Evolutionary conservation across 2,888 invertebrate genomes (phyloP).

Genomic region (Poecilus cupreus): DNA sequence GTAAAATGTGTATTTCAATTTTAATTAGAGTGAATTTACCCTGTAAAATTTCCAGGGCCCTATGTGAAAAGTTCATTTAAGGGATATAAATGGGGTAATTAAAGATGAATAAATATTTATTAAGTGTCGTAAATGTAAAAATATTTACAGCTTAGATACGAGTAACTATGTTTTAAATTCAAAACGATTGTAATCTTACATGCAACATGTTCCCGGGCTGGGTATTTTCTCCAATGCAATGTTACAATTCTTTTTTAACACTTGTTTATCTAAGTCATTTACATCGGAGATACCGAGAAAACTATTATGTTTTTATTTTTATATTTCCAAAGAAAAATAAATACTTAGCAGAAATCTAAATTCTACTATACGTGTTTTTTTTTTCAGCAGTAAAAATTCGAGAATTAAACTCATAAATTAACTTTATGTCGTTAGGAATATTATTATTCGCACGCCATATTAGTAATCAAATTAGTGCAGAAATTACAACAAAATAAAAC

Average conservation of each 20-base stretch:
- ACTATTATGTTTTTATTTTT: no score
- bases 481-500: no score
- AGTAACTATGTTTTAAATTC: slow-evolving; percentile 22
- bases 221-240: not conserved
- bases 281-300: no score
- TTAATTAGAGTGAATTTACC: slow-evolving; percentile 39
- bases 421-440: no score
- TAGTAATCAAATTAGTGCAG: no score
- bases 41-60: not conserved
- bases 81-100: slow-evolving; percentile 18
- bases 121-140: slow-evolving; percentile 17
- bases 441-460: no score
- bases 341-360: no score
- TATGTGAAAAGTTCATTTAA: not conserved
- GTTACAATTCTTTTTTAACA: slow-evolving; percentile 19
- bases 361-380: no score
- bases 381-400: no score
- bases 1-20: slow-evolving; percentile 51
- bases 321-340: no score
- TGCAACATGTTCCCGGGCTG: not conserved
- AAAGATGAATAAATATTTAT: slow-evolving; percentile 47
- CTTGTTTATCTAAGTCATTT: slow-evolving; percentile 6
- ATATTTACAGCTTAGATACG: slow-evolving; percentile 18
- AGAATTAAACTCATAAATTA: no score
- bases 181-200: slow-evolving; percentile 2